These are phyloP conservation scores for Ruditapes philippinarum DNA, from an alignment of 1,140 invertebrate genomes.

Conservation along the genomic window DNA sequence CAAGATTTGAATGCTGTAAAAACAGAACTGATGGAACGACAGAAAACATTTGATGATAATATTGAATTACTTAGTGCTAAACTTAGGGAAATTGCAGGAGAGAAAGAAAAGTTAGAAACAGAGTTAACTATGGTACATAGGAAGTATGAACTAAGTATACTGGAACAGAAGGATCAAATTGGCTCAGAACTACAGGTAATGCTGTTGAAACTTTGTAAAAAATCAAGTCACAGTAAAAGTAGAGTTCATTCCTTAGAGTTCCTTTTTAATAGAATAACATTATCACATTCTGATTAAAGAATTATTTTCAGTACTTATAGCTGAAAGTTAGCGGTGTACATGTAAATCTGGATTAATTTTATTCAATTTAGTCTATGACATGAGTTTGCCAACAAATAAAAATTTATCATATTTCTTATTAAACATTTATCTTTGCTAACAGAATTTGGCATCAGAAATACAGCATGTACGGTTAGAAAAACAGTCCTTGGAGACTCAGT, in stretches of 20 bases:
- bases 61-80: slow-evolving; percentile 78
- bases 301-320: too few species aligned
- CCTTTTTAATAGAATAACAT: too few species aligned
- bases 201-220: too few species aligned
- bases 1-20: slow-evolving; percentile 80
- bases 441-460: slow-evolving; percentile 80
- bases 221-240: too few species aligned
- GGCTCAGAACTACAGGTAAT: slow-evolving; percentile 81
- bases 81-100: slow-evolving; percentile 75
- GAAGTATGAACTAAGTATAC: slow-evolving; percentile 80
- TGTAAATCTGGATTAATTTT: too few species aligned
- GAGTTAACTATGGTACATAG: slow-evolving; percentile 80
- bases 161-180: slow-evolving; percentile 82
- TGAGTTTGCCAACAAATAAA: too few species aligned
- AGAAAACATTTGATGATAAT: slow-evolving; percentile 82
- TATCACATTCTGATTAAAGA: too few species aligned
- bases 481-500: slow-evolving; percentile 74
- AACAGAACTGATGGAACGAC: slow-evolving; percentile 83
- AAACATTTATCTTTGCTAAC: slow-evolving; percentile 40
- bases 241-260: too few species aligned
- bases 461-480: slow-evolving; percentile 75
- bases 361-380: too few species aligned
- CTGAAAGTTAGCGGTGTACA: too few species aligned
- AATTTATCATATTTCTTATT: too few species aligned
- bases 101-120: slow-evolving; percentile 80